phyloP scores from a whole-genome alignment of 2,888 invertebrate genomes.

The Netelia fuscicornis region DNA sequence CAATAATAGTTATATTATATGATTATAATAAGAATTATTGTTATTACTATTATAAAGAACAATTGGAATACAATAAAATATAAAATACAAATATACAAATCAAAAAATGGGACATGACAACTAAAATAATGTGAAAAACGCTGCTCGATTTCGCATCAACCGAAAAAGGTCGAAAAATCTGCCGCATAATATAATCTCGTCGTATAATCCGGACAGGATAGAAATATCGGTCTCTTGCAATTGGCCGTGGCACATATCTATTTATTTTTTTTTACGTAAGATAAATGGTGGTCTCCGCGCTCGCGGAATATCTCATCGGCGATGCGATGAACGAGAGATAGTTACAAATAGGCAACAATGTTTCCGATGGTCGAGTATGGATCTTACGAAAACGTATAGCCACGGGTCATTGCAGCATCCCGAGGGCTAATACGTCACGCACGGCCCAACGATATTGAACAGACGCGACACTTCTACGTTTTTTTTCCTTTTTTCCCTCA shows the following conservation, averaged over 20 bases:
- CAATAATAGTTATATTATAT: no score
- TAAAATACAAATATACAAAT: no score
- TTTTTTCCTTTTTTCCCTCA: conserved; percentile 12
- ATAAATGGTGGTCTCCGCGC: conserved; percentile 63
- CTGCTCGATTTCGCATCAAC: no score
- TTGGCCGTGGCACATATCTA: conserved; percentile 1
- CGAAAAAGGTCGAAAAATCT: no score
- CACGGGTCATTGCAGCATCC: conserved; percentile 48
- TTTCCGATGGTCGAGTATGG: conserved; percentile 68
- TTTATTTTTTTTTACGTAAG: conserved; percentile 51
- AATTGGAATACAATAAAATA: no score
- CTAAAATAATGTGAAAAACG: no score
- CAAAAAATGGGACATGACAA: no score
- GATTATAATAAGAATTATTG: no score
- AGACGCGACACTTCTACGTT: conserved; percentile 52
- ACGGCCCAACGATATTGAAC: conserved; percentile 43
- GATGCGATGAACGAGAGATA: conserved; percentile 57
- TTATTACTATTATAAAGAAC: no score
- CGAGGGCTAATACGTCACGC: conserved; percentile 65
- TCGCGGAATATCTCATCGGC: conserved; percentile 57
- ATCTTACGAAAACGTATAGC: conserved; percentile 56
- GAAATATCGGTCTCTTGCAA: no score
- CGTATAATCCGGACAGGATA: no score
- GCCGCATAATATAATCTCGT: no score
- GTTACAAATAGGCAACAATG: conserved; percentile 71